Base-by-base conservation (phyloP, 2,113 vertebrate genomes). In the Chionodraco myersi region DNA sequence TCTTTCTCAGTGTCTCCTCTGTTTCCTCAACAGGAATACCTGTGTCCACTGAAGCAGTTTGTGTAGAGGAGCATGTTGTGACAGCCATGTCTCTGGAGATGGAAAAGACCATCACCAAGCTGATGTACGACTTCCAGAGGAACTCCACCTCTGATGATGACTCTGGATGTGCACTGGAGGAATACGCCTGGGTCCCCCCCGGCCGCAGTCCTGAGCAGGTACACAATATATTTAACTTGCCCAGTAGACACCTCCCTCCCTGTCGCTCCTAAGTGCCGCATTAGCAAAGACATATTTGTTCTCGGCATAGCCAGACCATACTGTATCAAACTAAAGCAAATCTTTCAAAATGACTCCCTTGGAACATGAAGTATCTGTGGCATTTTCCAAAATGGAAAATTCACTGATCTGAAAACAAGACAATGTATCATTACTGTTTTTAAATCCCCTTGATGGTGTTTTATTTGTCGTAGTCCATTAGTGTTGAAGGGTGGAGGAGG, bases 41-140 rank as follows among this genome's bases (percentile, higher is more conserved):
- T 96, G 81, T 96, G 75, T 95, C 84, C 95, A 96, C 91, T 96
- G 95, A 95, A 96, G 94, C 94, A 93, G 94, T 91, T 48, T 91
- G 87, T 80, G 81, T 58, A 86, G 95, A 95, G 94, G 96, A 98
- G 94, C 97, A 99, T 96, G 96, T 96, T 75, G 96, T 96, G 90
- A 96, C 96, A 60, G 96, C 95, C 91, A 98, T 99, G 98, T 96
- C 97, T 80, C 94, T 99, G 94, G 98, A 99, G 94, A 99, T 99
- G 98, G 98, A 99, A 94, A 99, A 99, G 94, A 97, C 97, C 0
- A 97, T 99, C 94, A 98, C 96, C 36, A 99, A 99, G 90, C 95
- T 99, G 93, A 98, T 99, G 97, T 99, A 98, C 84, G 98, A 99
- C 95, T 99, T 99, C 94, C 98, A 99, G 95, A 96, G 98, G 93